Base-by-base conservation (phyloP, 2,797 vertebrate genomes). In the Ambastaia sidthimunki region DNA sequence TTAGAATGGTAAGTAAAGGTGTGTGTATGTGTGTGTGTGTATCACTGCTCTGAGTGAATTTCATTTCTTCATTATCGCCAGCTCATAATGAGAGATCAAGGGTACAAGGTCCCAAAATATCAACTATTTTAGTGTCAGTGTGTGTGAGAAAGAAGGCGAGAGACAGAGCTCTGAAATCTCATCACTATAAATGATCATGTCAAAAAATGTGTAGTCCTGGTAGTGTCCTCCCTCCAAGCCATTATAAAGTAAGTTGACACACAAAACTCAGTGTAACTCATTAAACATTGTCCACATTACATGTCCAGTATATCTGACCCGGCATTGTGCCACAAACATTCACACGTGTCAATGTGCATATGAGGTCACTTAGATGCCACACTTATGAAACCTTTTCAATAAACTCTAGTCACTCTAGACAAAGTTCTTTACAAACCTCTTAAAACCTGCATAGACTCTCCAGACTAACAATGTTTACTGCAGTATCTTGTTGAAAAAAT, bases 51-150 rank as follows among this genome's bases (percentile, higher is more conserved):
- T 15, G 60, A 70, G 41, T 63, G 70, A 71, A 68, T 71, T 84
- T 34, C 52, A 74, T 59, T 68, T 13, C 25, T 80, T 75, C 60
- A 80, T 80, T 82, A 52, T 55, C 34, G 60, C 83, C 66, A 67
- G 47, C 28, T 71, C 19, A 47, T 82, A 82, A 85, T 74, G 70
- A 82, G 80, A 77, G 71, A 65, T 57, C 57, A 69, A 74, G 52
- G 80, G 41, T 62, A 63, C 80, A 52, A 85, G 74, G 66, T 80
- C 69, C 57, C 11, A 37, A 80, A 41, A 71, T 52, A 76, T 81
- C 75, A 75, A 28, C 74, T 76, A 37, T 70, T 57, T 47, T 13
- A 44, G 47, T 52, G 15, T 28, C 16, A 21, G 6, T 73, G 44
- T 72, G 60, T 69, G 19, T 47, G 21, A 57, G 55, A 41, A 2